These are phyloP conservation scores for Dolichallabes microphthalmus DNA, from an alignment of 2,113 vertebrate genomes.

Conservation along the genomic window DNA sequence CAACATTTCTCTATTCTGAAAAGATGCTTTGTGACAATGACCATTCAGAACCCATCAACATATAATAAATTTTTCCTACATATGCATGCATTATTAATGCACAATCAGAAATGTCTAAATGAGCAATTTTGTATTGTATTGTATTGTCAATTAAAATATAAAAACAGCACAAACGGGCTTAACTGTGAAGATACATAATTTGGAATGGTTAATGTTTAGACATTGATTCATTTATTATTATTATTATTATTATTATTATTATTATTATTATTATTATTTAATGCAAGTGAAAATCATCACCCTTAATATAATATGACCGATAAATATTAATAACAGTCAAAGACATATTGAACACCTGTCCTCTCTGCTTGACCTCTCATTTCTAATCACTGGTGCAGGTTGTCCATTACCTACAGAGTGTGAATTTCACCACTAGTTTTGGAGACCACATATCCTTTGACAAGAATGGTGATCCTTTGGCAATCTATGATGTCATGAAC, in stretches of 20 bases:
- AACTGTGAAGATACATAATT: background rate
- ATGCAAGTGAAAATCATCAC: background rate
- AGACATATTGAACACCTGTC: background rate
- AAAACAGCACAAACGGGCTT: background rate
- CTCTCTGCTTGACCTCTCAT: background rate
- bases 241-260: too few relatives aligned
- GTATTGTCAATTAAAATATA: too few relatives aligned
- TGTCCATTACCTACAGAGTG: constrained; percentile 64
- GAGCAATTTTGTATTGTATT: background rate
- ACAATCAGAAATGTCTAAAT: background rate
- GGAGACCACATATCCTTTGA: constrained; percentile 72
- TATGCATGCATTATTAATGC: background rate
- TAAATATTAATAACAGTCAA: background rate
- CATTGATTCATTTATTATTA: background rate
- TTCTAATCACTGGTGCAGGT: constrained; percentile 49
- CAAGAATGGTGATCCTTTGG: constrained; percentile 69
- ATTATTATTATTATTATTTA: background rate
- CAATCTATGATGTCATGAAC: constrained; percentile 73
- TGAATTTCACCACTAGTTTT: constrained; percentile 67
- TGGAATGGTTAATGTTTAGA: background rate
- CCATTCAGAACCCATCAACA: too few relatives aligned
- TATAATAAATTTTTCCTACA: too few relatives aligned
- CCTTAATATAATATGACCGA: background rate
- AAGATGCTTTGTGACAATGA: too few relatives aligned
- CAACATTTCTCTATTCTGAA: too few relatives aligned